Conservation (phyloP, 1,140 invertebrate species). For the Atopsyche davidsoni region DNA sequence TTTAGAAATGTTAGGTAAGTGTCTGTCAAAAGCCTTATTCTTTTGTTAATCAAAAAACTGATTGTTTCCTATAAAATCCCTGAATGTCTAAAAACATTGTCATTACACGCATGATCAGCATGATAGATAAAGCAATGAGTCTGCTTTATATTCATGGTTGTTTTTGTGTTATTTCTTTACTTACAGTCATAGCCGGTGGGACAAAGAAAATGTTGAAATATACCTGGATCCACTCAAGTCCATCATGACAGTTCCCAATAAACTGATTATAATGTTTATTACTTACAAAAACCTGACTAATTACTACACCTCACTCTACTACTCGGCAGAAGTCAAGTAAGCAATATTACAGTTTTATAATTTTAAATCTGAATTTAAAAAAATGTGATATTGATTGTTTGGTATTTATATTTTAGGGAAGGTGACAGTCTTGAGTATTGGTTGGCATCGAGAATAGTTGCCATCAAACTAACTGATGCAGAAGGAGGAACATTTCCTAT, state of each 20-base stretch:
- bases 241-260: slow-evolving; percentile 10
- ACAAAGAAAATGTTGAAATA: slow-evolving; percentile 23
- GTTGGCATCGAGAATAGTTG: slow-evolving; percentile 55
- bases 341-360: slow-evolving; percentile 30
- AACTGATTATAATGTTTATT: slow-evolving; percentile 32
- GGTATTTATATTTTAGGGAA: slow-evolving; percentile 45
- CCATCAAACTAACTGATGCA: slow-evolving; percentile 41
- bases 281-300: slow-evolving; percentile 49
- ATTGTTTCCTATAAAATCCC: too few relatives aligned
- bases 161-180: too few relatives aligned
- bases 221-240: slow-evolving; percentile 10
- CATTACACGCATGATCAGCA: too few relatives aligned
- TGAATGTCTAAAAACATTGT: too few relatives aligned
- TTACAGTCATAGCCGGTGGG: slow-evolving; percentile 24
- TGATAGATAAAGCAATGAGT: too few relatives aligned
- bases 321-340: slow-evolving; percentile 44
- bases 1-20: slow-evolving; percentile 22
- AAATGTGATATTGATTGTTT: background rate
- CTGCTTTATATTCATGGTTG: too few relatives aligned
- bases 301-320: slow-evolving; percentile 37
- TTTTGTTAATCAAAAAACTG: too few relatives aligned
- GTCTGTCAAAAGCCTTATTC: too few relatives aligned
- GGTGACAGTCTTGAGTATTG: slow-evolving; percentile 60
- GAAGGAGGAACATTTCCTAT: slow-evolving; percentile 27
- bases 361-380: background rate